A percentile compares a stretch with the other conserved stretches of the same genome.
phyloP scores from a whole-genome alignment of 1,140 invertebrate species.

The Agraylea sexmaculata region DNA sequence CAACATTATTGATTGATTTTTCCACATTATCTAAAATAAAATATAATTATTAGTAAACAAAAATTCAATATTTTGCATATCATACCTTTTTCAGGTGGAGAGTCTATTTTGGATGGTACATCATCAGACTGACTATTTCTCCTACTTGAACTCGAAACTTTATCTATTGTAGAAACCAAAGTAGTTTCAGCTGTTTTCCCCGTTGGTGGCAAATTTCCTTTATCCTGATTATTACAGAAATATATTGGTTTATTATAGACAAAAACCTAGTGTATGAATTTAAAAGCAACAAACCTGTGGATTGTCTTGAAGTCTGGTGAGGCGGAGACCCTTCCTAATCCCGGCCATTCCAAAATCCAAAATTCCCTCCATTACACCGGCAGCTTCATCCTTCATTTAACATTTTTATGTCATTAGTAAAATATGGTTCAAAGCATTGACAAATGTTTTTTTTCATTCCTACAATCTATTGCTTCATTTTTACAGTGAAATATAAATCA shows the following conservation, averaged over 20 bases:
- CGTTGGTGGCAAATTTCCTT: not conserved
- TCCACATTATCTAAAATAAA: not conserved
- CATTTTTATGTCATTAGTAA: too few species aligned
- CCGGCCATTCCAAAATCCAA: conserved; percentile 45
- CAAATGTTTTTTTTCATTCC: too few species aligned
- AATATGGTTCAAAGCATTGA: too few species aligned
- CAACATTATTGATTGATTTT: not conserved
- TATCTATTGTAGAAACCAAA: conserved; percentile 11
- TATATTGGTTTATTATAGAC: not conserved
- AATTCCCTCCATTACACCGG: conserved; percentile 45
- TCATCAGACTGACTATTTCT: conserved; percentile 20
- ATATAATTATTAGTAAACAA: not conserved
- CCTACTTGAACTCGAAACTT: conserved; percentile 14
- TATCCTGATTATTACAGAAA: conserved; percentile 2
- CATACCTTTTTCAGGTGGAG: too few species aligned
- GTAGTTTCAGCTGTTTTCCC: conserved; percentile 4
- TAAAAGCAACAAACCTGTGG: conserved; percentile 25
- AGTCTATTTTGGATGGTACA: conserved; percentile 3
- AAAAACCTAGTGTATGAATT: not conserved
- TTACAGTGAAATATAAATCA: too few species aligned
- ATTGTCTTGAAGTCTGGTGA: conserved; percentile 44
- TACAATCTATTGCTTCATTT: too few species aligned
- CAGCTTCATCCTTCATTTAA: conserved; percentile 39
- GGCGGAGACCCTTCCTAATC: conserved; percentile 41
- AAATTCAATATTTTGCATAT: too few species aligned